Percentiles rank a stretch among this genome's conserved stretches.
phyloP scores from a whole-genome alignment of 2,113 vertebrate species.

The Athene cunicularia region DNA sequence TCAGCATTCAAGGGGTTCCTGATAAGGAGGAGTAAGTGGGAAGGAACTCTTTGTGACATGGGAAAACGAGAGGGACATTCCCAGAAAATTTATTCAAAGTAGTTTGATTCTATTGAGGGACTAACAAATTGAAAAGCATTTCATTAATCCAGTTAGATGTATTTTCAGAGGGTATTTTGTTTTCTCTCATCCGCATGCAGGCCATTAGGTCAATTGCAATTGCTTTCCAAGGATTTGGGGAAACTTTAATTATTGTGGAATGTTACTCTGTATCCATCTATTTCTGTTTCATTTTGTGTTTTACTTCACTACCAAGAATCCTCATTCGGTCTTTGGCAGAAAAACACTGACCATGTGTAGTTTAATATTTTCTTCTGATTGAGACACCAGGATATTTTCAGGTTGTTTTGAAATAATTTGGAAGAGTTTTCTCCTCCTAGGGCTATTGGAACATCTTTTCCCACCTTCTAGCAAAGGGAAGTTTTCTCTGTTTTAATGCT shows the following conservation, averaged over 20 bases:
- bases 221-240: not conserved
- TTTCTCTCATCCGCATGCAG: not conserved
- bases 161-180: not conserved
- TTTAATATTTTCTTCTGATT: not conserved
- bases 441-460: not conserved
- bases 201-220: not conserved
- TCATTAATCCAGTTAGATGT: not conserved
- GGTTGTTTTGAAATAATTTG: slow-evolving; percentile 1
- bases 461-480: not conserved
- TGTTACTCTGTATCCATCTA: not conserved
- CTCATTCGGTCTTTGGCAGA: not conserved
- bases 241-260: not conserved
- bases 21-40: not conserved
- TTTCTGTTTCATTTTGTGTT: not conserved
- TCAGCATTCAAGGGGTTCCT: not conserved
- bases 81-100: slow-evolving; percentile 21
- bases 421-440: not conserved
- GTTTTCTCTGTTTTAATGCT: not conserved
- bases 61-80: not conserved
- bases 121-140: not conserved
- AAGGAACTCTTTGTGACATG: not conserved
- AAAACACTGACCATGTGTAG: not conserved
- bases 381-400: not conserved
- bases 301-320: not conserved
- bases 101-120: not conserved